Evolutionary conservation across 2,113 vertebrate genomes (phyloP).

Genomic region (Dunckerocampus dactyliophorus): DNA sequence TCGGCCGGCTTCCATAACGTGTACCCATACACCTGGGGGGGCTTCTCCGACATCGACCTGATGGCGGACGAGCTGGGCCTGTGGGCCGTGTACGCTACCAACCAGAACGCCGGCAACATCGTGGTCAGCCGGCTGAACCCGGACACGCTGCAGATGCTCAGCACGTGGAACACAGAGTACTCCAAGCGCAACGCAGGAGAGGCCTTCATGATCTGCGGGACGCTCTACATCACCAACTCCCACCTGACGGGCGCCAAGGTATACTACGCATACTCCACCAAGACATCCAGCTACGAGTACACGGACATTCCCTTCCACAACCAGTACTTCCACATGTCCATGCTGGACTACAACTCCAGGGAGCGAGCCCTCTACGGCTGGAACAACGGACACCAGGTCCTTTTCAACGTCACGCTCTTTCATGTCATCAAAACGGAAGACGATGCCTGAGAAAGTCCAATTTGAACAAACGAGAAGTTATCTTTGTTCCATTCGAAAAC

Average conservation of each 20-base stretch:
- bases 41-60: slow-evolving; percentile 96
- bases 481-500: not conserved
- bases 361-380: slow-evolving; percentile 94
- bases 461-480: not conserved
- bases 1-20: slow-evolving; percentile 96
- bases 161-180: slow-evolving; percentile 95
- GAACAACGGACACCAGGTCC: slow-evolving; percentile 98
- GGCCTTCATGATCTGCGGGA: slow-evolving; percentile 98
- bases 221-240: slow-evolving; percentile 95
- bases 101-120: slow-evolving; percentile 97
- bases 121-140: slow-evolving; percentile 92
- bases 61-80: slow-evolving; percentile 97
- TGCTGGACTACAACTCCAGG: slow-evolving; percentile 97
- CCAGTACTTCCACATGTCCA: slow-evolving; percentile 98
- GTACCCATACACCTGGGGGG: slow-evolving; percentile 97
- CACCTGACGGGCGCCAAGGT: slow-evolving; percentile 97
- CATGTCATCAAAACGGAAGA: slow-evolving; percentile 97
- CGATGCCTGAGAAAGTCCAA: slow-evolving; percentile 73
- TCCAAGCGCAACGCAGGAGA: slow-evolving; percentile 97
- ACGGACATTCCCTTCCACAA: slow-evolving; percentile 98
- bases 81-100: slow-evolving; percentile 96
- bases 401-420: slow-evolving; percentile 97
- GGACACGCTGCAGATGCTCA: slow-evolving; percentile 86
- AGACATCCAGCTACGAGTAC: slow-evolving; percentile 93
- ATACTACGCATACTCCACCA: slow-evolving; percentile 95